These are phyloP conservation scores for Pilophorus perplexus DNA, from an alignment of 2,888 invertebrate species.

Conservation along the genomic window DNA sequence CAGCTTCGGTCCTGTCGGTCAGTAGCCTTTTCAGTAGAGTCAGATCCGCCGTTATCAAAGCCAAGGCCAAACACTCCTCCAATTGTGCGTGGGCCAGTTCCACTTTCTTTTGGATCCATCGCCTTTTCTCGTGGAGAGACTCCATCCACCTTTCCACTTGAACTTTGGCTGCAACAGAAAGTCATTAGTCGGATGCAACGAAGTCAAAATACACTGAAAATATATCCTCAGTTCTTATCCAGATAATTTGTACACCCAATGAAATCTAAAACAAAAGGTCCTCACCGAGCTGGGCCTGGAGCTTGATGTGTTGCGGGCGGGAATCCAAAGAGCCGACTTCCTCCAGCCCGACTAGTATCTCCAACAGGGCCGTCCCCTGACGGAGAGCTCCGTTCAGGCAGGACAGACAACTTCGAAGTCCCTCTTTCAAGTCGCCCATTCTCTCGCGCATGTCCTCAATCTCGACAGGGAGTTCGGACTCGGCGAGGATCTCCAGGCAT, in stretches of 20 bases:
- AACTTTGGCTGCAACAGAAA: conserved; percentile 58
- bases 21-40: conserved; percentile 63
- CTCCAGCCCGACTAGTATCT: conserved; percentile 70
- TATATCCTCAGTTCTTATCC: no score
- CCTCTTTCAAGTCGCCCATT: conserved; percentile 68
- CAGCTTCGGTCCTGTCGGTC: conserved; percentile 57
- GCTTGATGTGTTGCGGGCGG: conserved; percentile 62
- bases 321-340: conserved; percentile 73
- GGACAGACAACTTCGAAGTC: conserved; percentile 69
- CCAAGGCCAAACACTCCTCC: conserved; percentile 74
- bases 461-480: conserved; percentile 66
- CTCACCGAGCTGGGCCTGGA: conserved; percentile 57
- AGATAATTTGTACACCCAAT: neutral
- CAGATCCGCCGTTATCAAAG: conserved; percentile 70
- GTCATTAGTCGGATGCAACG: no score
- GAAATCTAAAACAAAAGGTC: neutral
- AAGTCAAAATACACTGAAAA: no score
- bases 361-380: conserved; percentile 72
- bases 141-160: conserved; percentile 75
- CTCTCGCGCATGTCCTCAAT: conserved; percentile 69
- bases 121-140: conserved; percentile 70
- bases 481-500: conserved; percentile 66
- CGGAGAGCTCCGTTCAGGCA: conserved; percentile 76
- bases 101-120: conserved; percentile 67
- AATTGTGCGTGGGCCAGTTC: conserved; percentile 69